Evolutionary conservation across 2,113 vertebrate genomes (phyloP).

Genomic region (Oryzias woworae): DNA sequence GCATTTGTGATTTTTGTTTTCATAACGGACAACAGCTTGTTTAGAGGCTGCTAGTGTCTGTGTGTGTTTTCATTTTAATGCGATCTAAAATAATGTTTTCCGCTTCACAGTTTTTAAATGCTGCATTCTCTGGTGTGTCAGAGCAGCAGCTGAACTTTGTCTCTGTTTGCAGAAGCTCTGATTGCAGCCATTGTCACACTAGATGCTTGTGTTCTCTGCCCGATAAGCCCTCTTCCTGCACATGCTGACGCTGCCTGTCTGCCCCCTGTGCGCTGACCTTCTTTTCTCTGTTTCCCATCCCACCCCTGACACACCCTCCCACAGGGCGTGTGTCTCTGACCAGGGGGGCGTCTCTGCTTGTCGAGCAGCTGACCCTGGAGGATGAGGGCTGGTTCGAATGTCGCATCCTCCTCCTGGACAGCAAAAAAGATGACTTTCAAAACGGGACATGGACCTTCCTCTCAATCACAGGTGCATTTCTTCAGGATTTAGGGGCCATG

Average conservation of each 20-base stretch:
- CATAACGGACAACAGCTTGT: background rate
- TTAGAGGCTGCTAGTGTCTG: background rate
- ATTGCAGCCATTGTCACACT: conserved; percentile 56
- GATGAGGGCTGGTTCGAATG: conserved; percentile 98
- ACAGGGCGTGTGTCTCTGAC: conserved; percentile 87
- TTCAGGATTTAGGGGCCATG: conserved; percentile 38
- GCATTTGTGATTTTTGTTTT: no score
- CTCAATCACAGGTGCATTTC: conserved; percentile 86
- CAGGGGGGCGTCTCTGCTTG: conserved; percentile 85
- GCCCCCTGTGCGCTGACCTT: conserved; percentile 20
- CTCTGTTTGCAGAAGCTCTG: conserved; percentile 29
- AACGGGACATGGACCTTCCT: conserved; percentile 97
- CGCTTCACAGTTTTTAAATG: conserved; percentile 1
- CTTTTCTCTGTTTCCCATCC: conserved; percentile 6
- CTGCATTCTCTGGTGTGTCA: background rate
- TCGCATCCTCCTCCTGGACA: conserved; percentile 89
- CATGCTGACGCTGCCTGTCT: conserved; percentile 63
- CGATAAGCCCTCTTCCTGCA: conserved; percentile 48
- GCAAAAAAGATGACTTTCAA: conserved; percentile 85
- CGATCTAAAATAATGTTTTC: background rate
- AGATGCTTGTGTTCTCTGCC: conserved; percentile 42
- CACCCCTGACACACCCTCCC: conserved; percentile 12
- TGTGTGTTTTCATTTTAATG: background rate
- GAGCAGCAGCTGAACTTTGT: conserved; percentile 6
- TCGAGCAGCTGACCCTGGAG: conserved; percentile 84